Conservation (phyloP, 2,113 vertebrate species). For the Pedionomus torquatus region DNA sequence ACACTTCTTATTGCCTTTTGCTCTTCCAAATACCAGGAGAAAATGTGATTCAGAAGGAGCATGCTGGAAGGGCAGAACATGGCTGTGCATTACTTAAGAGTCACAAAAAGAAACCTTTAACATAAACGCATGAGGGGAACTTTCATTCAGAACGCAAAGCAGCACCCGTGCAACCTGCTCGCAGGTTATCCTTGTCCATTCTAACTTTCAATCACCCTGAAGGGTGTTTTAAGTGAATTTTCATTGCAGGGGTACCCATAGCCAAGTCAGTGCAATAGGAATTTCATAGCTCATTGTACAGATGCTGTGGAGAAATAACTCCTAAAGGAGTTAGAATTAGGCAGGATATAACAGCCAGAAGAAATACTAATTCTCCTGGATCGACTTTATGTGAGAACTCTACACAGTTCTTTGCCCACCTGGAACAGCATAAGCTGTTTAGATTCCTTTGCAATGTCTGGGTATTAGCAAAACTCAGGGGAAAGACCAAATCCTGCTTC, state of each 20-base stretch:
- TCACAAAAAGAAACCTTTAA: neutral
- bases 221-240: neutral
- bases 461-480: slow-evolving; percentile 23
- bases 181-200: neutral
- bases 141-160: neutral
- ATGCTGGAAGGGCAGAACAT: neutral
- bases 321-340: slow-evolving; percentile 25
- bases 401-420: slow-evolving; percentile 23
- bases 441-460: neutral
- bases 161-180: neutral
- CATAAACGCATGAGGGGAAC: neutral
- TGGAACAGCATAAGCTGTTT: slow-evolving; percentile 30
- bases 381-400: neutral
- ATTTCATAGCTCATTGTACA: neutral
- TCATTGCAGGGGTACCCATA: neutral
- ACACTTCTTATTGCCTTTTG: neutral
- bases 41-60: neutral
- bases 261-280: neutral
- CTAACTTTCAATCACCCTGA: neutral
- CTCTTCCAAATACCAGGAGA: slow-evolving; percentile 13
- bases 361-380: slow-evolving; percentile 28
- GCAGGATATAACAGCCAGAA: neutral
- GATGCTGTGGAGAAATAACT: neutral
- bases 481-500: slow-evolving; percentile 11
- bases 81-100: neutral